Base-by-base conservation (phyloP, 2,113 vertebrate genomes). In the Mellivora capensis region DNA sequence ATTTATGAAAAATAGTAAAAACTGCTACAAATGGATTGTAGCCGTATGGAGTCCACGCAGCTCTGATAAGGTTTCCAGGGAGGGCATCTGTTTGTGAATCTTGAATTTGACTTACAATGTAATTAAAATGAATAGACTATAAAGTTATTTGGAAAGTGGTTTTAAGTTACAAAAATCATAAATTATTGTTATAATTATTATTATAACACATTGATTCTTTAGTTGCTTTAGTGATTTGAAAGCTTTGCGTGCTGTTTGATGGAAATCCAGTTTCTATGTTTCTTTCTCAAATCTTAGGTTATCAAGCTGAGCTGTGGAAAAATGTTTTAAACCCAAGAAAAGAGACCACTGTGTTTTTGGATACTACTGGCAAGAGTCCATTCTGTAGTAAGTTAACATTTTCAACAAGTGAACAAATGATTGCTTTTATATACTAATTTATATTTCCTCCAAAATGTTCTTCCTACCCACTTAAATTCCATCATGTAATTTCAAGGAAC, bases 361-460 rank as follows among this genome's bases (percentile, higher is more conserved):
- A 98, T 92, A 98, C 98, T 54, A n/a, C 31, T 85, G 64, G 47
- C 15, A 72, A 21, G 90, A 69, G 72, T 71, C 97, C 98, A 82
- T 98, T 96, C 62, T 98, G 98, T 74, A 84, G 98, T 98, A 97
- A 98, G 97, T 97, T 91, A 79, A 57, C 13, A 67, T 59, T 83
- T 94, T 93, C 17, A 95, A 39, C 34, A 89, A 80, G 72, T 52
- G 14, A 95, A 83, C 21, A 59, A 52, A 64, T 83, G 34, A 87
- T 79, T 91, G 29, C 2, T 67, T 88, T 76, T 77, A 85, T 64
- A 39, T 47, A 57, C 5, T 80, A 15, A 62, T 37, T 85, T 81
- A 8, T 25, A 54, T 86, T 86, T 97, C 91, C 77, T 74, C 17
- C 14, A 80, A 93, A 93, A 57, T 79, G 10, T 76, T 84, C 31